A percentile compares a stretch with the other conserved stretches of the same genome.
Evolutionary conservation across 2,888 invertebrate genomes (phyloP).

Genomic region (Harmothoe impar): DNA sequence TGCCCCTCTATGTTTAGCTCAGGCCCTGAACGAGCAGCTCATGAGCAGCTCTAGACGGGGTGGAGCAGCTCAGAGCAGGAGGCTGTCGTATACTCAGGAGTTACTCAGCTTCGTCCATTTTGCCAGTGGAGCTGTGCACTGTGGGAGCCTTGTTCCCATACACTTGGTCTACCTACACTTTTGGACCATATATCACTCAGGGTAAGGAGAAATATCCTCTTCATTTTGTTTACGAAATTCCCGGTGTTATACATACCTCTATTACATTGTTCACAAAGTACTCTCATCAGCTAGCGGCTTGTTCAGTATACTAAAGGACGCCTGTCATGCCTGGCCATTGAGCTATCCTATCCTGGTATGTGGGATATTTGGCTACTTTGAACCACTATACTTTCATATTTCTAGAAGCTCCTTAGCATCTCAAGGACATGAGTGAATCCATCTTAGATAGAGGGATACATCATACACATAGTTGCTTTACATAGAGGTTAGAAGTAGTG

Average conservation of each 20-base stretch:
- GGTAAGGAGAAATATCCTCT: not conserved
- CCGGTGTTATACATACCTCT: not conserved
- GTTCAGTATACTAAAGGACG: no score
- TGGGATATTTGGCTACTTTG: no score
- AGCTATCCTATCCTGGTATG: no score
- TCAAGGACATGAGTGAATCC: no score
- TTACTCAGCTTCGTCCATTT: conserved; percentile 23
- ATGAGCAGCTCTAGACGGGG: not conserved
- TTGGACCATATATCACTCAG: not conserved
- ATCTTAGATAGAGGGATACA: no score
- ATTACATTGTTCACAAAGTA: no score
- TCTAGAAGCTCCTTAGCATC: no score
- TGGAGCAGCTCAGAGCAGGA: not conserved
- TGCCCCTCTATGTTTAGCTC: conserved; percentile 34
- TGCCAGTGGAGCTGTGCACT: not conserved
- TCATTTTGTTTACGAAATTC: not conserved
- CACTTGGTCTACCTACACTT: not conserved
- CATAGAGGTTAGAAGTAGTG: no score
- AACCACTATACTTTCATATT: no score
- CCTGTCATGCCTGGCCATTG: no score
- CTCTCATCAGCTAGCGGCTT: no score
- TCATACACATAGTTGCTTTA: no score
- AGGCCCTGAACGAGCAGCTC: not conserved
- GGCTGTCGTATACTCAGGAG: conserved; percentile 23
- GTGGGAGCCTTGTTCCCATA: not conserved